Evolutionary conservation across 2,797 vertebrate genomes (phyloP).

Genomic region (Enteromius viviparus): DNA sequence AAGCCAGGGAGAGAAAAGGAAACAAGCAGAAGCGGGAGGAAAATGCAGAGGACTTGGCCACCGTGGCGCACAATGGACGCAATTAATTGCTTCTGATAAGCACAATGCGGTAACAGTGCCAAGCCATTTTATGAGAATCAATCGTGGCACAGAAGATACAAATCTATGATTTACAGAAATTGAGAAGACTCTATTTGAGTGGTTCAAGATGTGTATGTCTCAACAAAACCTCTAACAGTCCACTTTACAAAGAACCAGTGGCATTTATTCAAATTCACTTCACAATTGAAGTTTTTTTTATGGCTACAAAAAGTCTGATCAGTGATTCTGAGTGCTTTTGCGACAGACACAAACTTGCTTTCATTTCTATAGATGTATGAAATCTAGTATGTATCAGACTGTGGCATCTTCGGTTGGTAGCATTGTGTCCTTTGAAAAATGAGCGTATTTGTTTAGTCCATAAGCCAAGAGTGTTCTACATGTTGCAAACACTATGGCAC

Average conservation of each 20-base stretch:
- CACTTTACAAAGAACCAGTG: slow-evolving; percentile 30
- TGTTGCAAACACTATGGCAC: slow-evolving; percentile 68
- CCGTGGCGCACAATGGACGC: slow-evolving; percentile 23
- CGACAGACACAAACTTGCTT: slow-evolving; percentile 5
- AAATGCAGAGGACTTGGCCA: slow-evolving; percentile 72
- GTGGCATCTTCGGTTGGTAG: slow-evolving; percentile 23
- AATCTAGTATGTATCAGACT: not conserved
- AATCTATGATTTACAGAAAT: slow-evolving; percentile 36
- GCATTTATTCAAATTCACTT: slow-evolving; percentile 38
- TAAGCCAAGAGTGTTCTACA: slow-evolving; percentile 57
- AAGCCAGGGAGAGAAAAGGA: slow-evolving; percentile 75
- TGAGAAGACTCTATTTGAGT: slow-evolving; percentile 31
- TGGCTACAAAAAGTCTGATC: slow-evolving; percentile 19
- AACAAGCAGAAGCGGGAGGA: slow-evolving; percentile 75
- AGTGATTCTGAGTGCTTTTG: slow-evolving; percentile 8
- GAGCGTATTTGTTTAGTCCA: slow-evolving; percentile 61
- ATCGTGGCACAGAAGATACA: not conserved
- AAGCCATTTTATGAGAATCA: slow-evolving; percentile 32
- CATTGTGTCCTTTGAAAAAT: slow-evolving; percentile 52
- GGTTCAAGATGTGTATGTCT: not conserved
- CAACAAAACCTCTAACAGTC: not conserved
- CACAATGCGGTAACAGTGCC: not conserved
- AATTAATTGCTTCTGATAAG: slow-evolving; percentile 51
- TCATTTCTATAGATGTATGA: slow-evolving; percentile 25
- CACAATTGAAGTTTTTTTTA: slow-evolving; percentile 19